Percentiles rank a stretch among this genome's conserved stretches.
phyloP scores from a whole-genome alignment of 1,140 invertebrate species.

The Nylanderia fulva region DNA sequence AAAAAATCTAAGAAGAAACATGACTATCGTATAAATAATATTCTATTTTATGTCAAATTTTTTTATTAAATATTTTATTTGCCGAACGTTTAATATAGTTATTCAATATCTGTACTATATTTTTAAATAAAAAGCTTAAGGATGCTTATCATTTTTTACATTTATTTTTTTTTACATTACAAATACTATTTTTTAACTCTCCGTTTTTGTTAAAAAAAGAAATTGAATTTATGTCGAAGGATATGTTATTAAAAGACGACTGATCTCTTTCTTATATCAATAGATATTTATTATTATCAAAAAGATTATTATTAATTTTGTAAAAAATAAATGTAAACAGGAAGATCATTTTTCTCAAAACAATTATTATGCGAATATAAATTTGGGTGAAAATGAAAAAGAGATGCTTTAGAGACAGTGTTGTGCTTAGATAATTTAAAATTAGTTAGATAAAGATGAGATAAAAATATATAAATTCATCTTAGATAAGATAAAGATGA shows the following conservation, averaged over 20 bases:
- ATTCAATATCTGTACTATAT: neutral
- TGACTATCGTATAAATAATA: neutral
- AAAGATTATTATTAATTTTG: neutral
- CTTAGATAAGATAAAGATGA: no score
- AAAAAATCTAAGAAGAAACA: neutral
- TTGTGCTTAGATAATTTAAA: no score
- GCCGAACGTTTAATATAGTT: neutral
- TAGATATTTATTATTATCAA: no score
- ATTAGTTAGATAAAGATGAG: no score
- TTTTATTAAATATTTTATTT: neutral
- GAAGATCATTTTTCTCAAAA: neutral
- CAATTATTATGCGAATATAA: neutral
- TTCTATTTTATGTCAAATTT: neutral
- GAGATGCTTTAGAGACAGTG: conserved; percentile 4
- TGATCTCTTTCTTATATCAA: no score
- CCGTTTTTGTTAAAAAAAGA: neutral
- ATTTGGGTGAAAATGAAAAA: neutral
- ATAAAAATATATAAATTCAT: no score
- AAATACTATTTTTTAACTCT: neutral
- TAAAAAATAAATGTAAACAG: neutral
- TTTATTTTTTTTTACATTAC: no score
- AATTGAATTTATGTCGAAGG: neutral
- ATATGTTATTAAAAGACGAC: neutral
- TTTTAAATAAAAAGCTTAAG: neutral
- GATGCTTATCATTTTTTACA: neutral